A percentile compares a stretch with the other conserved stretches of the same genome.
Conservation (phyloP, 2,113 vertebrate species). For the Mus spicilegus region DNA sequence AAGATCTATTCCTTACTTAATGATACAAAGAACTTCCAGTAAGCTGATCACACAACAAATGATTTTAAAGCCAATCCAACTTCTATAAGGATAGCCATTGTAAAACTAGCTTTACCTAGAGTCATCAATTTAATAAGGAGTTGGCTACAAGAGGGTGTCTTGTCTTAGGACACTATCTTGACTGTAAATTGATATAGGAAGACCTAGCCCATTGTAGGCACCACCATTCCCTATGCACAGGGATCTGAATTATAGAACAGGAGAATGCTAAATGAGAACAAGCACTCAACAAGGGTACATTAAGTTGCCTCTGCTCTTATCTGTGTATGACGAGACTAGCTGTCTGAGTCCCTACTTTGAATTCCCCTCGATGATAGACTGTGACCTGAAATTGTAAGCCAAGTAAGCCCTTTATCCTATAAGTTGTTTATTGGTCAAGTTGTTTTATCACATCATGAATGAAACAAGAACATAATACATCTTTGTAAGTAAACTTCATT, state of each 20-base stretch:
- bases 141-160: neutral
- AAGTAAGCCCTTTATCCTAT: neutral
- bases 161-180: neutral
- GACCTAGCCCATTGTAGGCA: neutral
- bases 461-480: neutral
- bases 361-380: neutral
- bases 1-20: slow-evolving; percentile 8
- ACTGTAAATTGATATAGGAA: neutral
- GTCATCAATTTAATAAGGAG: no score
- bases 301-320: neutral
- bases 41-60: neutral
- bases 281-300: neutral
- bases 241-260: neutral
- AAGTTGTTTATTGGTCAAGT: neutral
- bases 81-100: neutral
- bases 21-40: neutral
- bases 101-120: neutral
- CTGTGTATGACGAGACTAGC: neutral
- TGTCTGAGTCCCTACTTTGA: neutral
- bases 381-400: neutral
- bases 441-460: neutral
- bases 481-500: neutral
- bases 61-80: neutral
- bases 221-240: neutral
- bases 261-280: neutral